phyloP scores from a whole-genome alignment of 2,797 vertebrate genomes.

The Sebastiscus albofasciatus region DNA sequence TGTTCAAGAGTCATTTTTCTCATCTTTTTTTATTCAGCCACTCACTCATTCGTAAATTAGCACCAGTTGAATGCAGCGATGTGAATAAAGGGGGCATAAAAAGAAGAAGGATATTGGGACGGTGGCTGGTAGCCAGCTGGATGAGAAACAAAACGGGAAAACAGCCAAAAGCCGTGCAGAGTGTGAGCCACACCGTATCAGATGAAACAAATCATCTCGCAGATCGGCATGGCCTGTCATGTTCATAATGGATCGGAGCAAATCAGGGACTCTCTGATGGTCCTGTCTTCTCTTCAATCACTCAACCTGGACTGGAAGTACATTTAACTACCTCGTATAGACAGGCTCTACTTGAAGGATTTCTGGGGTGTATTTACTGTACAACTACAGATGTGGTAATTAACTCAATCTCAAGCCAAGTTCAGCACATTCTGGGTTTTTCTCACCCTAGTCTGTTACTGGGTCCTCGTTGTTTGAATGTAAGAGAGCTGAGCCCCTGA shows the following conservation, averaged over 20 bases:
- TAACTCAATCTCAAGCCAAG: neutral
- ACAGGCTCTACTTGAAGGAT: neutral
- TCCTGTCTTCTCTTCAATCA: neutral
- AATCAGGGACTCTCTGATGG: neutral
- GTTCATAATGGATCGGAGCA: slow-evolving; percentile 6
- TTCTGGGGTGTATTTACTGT: neutral
- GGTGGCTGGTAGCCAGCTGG: slow-evolving; percentile 41
- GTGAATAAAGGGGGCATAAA: slow-evolving; percentile 10
- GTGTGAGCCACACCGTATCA: slow-evolving; percentile 3
- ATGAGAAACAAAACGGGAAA: slow-evolving; percentile 2
- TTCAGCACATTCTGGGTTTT: neutral
- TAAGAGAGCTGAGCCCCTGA: neutral
- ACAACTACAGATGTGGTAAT: neutral
- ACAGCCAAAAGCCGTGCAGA: slow-evolving; percentile 16
- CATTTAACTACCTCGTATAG: neutral
- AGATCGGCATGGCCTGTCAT: slow-evolving; percentile 3
- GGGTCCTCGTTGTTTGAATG: neutral
- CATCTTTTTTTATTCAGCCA: slow-evolving; percentile 24
- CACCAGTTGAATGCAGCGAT: slow-evolving; percentile 37
- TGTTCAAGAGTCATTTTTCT: slow-evolving; percentile 62
- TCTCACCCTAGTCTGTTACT: neutral
- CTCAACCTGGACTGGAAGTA: neutral
- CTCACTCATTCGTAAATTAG: slow-evolving; percentile 58
- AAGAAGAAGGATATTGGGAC: slow-evolving; percentile 2
- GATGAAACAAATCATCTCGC: slow-evolving; percentile 26